These are phyloP conservation scores for Cancer borealis DNA, from an alignment of 2,888 invertebrate genomes.

Conservation along the genomic window DNA sequence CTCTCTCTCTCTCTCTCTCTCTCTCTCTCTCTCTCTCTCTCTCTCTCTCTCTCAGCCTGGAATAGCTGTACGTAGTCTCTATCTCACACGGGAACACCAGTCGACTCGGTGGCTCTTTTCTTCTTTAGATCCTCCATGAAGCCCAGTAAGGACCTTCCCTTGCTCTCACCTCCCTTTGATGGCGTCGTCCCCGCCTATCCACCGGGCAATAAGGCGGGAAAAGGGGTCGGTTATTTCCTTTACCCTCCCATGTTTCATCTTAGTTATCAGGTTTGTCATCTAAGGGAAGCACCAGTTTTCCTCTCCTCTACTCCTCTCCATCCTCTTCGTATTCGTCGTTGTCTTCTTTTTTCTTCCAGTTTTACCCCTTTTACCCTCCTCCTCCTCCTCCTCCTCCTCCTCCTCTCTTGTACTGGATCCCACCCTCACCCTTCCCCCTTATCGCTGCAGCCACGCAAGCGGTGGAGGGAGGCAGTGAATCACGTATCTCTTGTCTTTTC, in stretches of 20 bases:
- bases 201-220: conserved; percentile 10
- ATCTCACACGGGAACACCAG: background rate
- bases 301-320: background rate
- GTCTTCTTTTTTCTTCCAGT: background rate
- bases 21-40: conserved; percentile 20
- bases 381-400: background rate
- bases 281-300: background rate
- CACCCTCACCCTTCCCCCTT: conserved; percentile 2
- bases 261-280: background rate
- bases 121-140: background rate
- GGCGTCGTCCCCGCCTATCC: background rate
- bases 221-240: background rate
- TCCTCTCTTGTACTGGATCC: background rate
- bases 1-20: conserved; percentile 20
- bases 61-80: too few species aligned
- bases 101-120: background rate
- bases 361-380: background rate
- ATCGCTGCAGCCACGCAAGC: background rate
- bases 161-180: background rate
- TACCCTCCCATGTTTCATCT: conserved; percentile 5
- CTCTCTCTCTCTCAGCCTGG: background rate
- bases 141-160: background rate
- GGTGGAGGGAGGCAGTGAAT: background rate
- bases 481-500: background rate
- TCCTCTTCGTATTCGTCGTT: background rate